phyloP scores from a whole-genome alignment of 2,113 vertebrate species.

The Mus musculus region GRCm39 chr12:74215001-74215500 shows the following conservation, averaged over 20 bases:
- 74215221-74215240: not conserved
- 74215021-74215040: not conserved
- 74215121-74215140: not conserved
- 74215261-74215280: constrained; percentile 8
- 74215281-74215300: constrained; percentile 5
- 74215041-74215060: not conserved
- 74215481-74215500: no score
- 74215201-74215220: constrained; percentile 11
- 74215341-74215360: not conserved
- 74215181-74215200: not conserved
- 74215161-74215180: not conserved
- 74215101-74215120: no score
- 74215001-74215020: not conserved
- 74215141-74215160: not conserved
- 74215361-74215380: no score
- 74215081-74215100: not conserved
- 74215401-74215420: no score
- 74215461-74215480: no score
- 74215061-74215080: not conserved
- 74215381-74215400: no score
- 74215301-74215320: not conserved
- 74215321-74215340: not conserved
- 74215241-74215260: constrained; percentile 29
- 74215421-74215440: no score
- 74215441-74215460: no score